A percentile compares a stretch with the other conserved stretches of the same genome.
Conservation (phyloP, 2,888 invertebrate genomes). For the Euclidia mi region DNA sequence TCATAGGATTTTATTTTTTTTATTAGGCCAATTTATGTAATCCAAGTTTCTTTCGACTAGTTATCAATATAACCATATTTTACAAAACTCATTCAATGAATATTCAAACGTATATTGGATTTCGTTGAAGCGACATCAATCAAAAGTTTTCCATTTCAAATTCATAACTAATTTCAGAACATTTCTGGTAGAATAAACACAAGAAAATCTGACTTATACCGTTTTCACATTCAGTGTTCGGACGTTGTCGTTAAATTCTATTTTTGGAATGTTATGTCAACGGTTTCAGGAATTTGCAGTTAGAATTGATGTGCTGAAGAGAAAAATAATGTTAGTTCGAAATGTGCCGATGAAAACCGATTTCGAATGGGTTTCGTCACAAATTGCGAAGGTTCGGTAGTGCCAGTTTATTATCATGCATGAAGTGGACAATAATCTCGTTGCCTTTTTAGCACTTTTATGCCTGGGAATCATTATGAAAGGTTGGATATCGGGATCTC, state of each 20-base stretch:
- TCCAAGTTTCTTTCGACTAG: background rate
- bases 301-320: background rate
- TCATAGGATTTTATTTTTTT: too few species aligned
- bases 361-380: too few species aligned
- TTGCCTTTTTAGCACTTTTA: too few species aligned
- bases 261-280: constrained; percentile 1
- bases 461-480: too few species aligned
- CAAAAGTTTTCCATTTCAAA: constrained; percentile 49
- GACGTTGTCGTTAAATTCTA: constrained; percentile 1
- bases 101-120: constrained; percentile 30
- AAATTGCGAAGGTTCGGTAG: too few species aligned
- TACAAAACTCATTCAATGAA: constrained; percentile 27
- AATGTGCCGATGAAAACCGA: too few species aligned
- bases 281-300: background rate
- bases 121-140: constrained; percentile 40
- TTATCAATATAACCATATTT: constrained; percentile 22
- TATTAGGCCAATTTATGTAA: background rate
- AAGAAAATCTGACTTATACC: constrained; percentile 16
- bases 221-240: constrained; percentile 5
- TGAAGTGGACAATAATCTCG: too few species aligned
- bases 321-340: background rate
- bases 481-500: too few species aligned
- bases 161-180: constrained; percentile 38
- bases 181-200: constrained; percentile 38
- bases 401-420: too few species aligned